Evolutionary conservation across 2,113 vertebrate genomes (phyloP).

Genomic region (Poecile atricapillus): DNA sequence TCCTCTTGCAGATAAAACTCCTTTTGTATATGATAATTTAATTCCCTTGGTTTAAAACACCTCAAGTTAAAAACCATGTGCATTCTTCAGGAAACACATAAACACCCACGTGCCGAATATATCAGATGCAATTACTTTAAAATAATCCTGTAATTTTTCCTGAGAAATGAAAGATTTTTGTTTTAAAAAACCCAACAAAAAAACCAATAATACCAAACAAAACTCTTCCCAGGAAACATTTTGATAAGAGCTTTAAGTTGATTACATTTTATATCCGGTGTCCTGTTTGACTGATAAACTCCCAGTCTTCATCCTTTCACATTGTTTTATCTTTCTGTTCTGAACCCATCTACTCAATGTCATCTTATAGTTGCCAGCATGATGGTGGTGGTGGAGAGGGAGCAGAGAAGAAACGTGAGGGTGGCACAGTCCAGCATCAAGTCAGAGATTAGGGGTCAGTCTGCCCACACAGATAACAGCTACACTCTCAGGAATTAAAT

Average conservation of each 20-base stretch:
- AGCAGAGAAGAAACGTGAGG: background rate
- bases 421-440: background rate
- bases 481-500: conserved; percentile 42
- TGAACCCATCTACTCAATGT: conserved; percentile 57
- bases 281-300: conserved; percentile 71
- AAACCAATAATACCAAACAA: background rate
- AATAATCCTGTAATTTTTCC: conserved; percentile 68
- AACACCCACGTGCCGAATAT: background rate
- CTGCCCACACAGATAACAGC: conserved; percentile 14
- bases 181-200: background rate
- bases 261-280: conserved; percentile 71
- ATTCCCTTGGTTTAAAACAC: conserved; percentile 10
- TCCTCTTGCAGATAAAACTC: background rate
- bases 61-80: conserved; percentile 5
- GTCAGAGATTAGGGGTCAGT: conserved; percentile 38
- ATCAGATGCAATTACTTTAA: conserved; percentile 42
- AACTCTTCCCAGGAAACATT: conserved; percentile 63
- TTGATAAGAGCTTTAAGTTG: conserved; percentile 75
- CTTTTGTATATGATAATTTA: background rate
- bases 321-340: conserved; percentile 73
- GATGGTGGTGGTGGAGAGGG: background rate
- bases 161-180: conserved; percentile 41
- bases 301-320: conserved; percentile 64
- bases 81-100: background rate
- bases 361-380: conserved; percentile 26